Evolutionary conservation across 2,888 invertebrate species (phyloP).

Genomic region (Drosophila buzzatii): DNA sequence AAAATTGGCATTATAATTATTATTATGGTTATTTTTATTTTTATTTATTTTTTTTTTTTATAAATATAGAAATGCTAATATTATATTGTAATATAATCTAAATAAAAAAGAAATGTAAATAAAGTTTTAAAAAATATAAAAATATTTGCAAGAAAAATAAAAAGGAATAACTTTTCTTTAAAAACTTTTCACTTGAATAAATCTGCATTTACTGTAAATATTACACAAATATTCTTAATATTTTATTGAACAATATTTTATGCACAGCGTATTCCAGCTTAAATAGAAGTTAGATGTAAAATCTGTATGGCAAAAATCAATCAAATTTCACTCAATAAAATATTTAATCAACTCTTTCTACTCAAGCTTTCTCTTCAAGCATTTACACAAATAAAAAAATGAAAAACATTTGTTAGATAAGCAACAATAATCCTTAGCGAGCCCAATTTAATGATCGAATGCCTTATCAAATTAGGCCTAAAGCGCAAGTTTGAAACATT

Average conservation of each 20-base stretch:
- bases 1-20: too few species aligned
- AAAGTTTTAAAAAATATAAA: too few species aligned
- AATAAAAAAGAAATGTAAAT: too few species aligned
- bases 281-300: background rate
- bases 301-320: background rate
- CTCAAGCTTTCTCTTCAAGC: background rate
- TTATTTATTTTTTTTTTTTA: too few species aligned
- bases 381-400: background rate
- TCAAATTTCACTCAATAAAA: background rate
- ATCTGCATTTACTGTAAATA: too few species aligned
- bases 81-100: background rate
- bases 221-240: too few species aligned
- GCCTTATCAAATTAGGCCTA: constrained; percentile 31
- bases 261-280: too few species aligned
- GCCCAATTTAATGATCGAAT: constrained; percentile 9
- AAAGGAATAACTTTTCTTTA: too few species aligned
- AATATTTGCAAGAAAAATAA: too few species aligned
- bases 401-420: background rate
- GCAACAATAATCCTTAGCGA: background rate
- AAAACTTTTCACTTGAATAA: too few species aligned
- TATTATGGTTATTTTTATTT: too few species aligned
- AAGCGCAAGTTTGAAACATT: background rate
- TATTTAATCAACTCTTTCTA: background rate
- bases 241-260: too few species aligned
- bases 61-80: background rate